Base-by-base conservation (phyloP, 2,797 vertebrate genomes). In the Poeciliopsis paucimaculata region DNA sequence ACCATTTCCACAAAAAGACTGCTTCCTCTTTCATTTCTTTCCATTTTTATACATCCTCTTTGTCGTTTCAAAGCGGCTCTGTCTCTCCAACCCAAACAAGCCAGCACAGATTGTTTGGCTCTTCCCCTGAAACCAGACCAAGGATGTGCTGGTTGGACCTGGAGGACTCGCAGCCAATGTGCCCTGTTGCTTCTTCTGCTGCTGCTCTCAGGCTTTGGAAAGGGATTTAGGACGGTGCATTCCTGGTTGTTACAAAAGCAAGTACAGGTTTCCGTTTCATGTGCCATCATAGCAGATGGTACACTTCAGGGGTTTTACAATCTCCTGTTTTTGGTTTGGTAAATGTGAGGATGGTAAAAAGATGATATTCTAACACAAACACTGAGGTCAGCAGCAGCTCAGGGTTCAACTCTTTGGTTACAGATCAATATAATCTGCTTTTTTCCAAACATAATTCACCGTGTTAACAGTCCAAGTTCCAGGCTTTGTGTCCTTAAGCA, bases 171-270 rank as follows among this genome's bases (percentile, higher is more conserved):
- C 88, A 84, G 85, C 80, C 83, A 72, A 36, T 77, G 89, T 84
- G 86, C 86, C 86, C 88, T 86, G 92, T 88, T 91, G 87, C 88
- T 90, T 84, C 87, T 86, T 86, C 84, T 77, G 83, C 89, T 91
- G 90, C 89, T 92, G 85, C 87, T 83, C 82, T 84, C 76, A 41
- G 78, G 79, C 84, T 92, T 89, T 89, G 84, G 73, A 90, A 77
- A 79, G 83, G 57, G 75, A 57, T 62, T 66, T 79, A 55, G 16
- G 34, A 90, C 78, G 83, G 83, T 81, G 86, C 81, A 91, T 92
- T 90, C 88, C 90, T 89, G 77, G 86, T 80, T 86, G 90, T 91
- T 90, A 91, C 90, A 89, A 92, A 90, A 75, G 87, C 88, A 87
- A 90, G 86, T 18, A 23, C 82, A 78, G 84, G 87, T 91, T 93